phyloP scores from a whole-genome alignment of 2,113 vertebrate genomes.

The Rhineura floridana region DNA sequence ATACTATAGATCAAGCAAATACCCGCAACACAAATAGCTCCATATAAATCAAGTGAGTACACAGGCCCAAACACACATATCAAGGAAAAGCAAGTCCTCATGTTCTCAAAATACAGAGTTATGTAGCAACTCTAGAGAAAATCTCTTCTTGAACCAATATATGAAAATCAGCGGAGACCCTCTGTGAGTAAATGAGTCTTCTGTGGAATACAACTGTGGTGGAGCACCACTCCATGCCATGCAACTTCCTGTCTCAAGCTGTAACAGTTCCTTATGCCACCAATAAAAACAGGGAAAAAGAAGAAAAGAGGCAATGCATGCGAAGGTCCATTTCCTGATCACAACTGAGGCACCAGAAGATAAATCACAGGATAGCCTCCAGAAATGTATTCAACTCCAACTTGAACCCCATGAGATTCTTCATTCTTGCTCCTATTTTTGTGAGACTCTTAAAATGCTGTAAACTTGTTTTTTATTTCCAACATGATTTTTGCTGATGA shows the following conservation, averaged over 20 bases:
- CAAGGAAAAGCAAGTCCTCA: background rate
- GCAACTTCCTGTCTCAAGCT: background rate
- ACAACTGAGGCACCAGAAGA: background rate
- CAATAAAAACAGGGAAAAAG: background rate
- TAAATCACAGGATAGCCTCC: background rate
- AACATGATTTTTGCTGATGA: background rate
- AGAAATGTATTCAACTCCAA: background rate
- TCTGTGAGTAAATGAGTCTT: background rate
- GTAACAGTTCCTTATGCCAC: background rate
- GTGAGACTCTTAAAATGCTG: background rate
- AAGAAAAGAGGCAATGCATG: background rate
- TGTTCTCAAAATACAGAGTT: background rate
- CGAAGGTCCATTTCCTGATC: background rate
- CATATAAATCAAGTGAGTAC: background rate
- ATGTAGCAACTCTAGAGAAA: background rate
- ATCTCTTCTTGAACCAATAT: background rate
- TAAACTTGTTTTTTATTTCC: background rate
- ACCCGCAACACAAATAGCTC: background rate
- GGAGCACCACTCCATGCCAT: background rate
- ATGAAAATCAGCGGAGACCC: background rate
- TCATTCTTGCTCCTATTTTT: background rate
- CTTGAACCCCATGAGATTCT: background rate
- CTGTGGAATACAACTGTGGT: background rate
- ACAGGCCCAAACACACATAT: background rate
- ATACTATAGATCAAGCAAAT: background rate